phyloP scores from a whole-genome alignment of 2,797 vertebrate genomes.

The Australoheros facetus region DNA sequence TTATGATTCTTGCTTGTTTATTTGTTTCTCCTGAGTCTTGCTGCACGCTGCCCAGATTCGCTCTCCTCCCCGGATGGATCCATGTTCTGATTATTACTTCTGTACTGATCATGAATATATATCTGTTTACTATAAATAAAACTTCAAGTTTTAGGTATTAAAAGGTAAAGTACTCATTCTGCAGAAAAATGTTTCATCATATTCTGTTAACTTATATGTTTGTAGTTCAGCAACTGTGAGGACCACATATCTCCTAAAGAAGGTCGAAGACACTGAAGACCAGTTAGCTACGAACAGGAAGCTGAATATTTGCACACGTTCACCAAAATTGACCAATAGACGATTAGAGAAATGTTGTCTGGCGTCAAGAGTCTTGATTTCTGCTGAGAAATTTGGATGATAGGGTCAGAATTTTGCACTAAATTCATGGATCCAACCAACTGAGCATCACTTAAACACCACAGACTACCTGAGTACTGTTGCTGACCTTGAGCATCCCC shows the following conservation, averaged over 20 bases:
- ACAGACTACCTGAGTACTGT: too few relatives aligned
- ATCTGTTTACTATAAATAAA: not conserved
- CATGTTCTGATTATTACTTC: not conserved
- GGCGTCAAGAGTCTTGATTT: not conserved
- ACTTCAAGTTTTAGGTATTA: not conserved
- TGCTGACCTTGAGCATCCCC: too few relatives aligned
- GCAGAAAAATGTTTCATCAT: not conserved
- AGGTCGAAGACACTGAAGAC: not conserved
- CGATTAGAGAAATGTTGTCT: not conserved
- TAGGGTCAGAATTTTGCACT: not conserved
- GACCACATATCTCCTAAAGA: not conserved
- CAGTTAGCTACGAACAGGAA: not conserved
- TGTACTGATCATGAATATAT: not conserved
- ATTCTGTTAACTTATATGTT: not conserved
- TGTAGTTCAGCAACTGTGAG: not conserved
- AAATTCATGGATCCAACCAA: too few relatives aligned
- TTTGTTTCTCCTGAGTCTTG: too few relatives aligned
- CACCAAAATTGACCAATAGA: not conserved
- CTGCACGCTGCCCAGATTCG: not conserved
- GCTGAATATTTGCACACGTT: not conserved
- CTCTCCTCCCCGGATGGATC: not conserved
- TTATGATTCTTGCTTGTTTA: not conserved
- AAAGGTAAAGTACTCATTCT: not conserved
- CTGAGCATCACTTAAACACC: too few relatives aligned
- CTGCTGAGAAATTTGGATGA: not conserved